Evolutionary conservation across 30 jellyfish, hydroid and myxozoan genomes (phyloP).

Genomic region (Hydra vulgaris): DNA sequence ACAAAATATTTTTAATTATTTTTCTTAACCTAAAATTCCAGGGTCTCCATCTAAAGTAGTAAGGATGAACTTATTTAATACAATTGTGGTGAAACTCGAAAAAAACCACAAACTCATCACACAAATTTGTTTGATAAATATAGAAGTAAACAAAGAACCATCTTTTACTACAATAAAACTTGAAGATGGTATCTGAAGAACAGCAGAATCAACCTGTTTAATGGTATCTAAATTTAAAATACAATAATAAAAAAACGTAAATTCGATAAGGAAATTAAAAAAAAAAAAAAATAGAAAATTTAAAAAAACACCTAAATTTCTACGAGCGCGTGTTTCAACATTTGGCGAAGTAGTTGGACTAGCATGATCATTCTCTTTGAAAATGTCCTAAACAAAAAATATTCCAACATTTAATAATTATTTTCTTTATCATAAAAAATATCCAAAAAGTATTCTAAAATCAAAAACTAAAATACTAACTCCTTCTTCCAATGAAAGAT

Average conservation of each 20-base stretch:
- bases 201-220: neutral
- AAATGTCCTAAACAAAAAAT: no score
- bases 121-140: constrained; percentile 41
- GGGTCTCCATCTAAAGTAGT: constrained; percentile 80
- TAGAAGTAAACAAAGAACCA: constrained; percentile 15
- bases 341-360: no score
- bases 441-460: no score
- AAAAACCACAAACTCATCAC: constrained; percentile 82
- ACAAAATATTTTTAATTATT: neutral
- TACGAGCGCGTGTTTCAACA: neutral
- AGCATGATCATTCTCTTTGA: no score
- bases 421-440: no score
- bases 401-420: no score
- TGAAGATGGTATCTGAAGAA: neutral
- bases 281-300: neutral
- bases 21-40: constrained; percentile 45
- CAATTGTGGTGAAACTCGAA: constrained; percentile 75
- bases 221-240: neutral
- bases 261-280: neutral
- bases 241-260: neutral
- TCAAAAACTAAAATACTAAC: neutral
- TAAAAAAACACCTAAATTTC: neutral
- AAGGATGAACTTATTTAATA: constrained; percentile 61
- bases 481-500: neutral
- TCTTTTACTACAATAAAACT: neutral